phyloP scores from a whole-genome alignment of 1,140 invertebrate species.

The Pachyrhynchus sulphureomaculatus region DNA sequence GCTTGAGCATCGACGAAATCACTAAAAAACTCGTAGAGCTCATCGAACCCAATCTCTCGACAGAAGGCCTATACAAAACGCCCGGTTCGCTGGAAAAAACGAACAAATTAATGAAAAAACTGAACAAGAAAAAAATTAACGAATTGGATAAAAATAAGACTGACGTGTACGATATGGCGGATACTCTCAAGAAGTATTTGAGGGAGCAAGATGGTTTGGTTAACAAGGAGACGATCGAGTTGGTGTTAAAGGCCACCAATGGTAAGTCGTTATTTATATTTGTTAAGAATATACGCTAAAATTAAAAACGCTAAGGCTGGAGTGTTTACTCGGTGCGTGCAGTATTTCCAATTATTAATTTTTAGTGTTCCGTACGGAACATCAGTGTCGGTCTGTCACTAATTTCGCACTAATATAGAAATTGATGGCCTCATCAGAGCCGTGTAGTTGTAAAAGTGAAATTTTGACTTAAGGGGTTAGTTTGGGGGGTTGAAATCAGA shows the following conservation, averaged over 20 bases:
- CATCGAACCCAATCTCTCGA: slow-evolving; percentile 31
- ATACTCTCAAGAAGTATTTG: slow-evolving; percentile 39
- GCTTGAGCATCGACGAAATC: slow-evolving; percentile 33
- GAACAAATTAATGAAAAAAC: slow-evolving; percentile 39
- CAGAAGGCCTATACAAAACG: slow-evolving; percentile 37
- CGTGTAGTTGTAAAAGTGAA: no score
- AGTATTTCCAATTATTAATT: no score
- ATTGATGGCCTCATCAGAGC: no score
- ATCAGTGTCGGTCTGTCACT: no score
- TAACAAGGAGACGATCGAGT: slow-evolving; percentile 73
- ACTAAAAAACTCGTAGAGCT: slow-evolving; percentile 32
- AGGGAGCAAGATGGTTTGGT: slow-evolving; percentile 72
- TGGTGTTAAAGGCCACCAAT: slow-evolving; percentile 51
- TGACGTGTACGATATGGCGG: slow-evolving; percentile 36
- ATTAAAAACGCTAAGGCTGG: not conserved
- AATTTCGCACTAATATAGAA: no score
- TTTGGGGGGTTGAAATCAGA: no score
- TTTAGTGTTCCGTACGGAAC: no score
- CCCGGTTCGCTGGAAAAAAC: slow-evolving; percentile 34
- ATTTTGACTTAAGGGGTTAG: no score
- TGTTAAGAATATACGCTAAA: not conserved
- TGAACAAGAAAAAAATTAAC: slow-evolving; percentile 36
- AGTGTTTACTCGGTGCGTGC: no score
- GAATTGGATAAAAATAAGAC: slow-evolving; percentile 37
- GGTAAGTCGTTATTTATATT: slow-evolving; percentile 27